phyloP scores from a whole-genome alignment of 2,797 vertebrate genomes.

The Lagorchestes hirsutus region DNA sequence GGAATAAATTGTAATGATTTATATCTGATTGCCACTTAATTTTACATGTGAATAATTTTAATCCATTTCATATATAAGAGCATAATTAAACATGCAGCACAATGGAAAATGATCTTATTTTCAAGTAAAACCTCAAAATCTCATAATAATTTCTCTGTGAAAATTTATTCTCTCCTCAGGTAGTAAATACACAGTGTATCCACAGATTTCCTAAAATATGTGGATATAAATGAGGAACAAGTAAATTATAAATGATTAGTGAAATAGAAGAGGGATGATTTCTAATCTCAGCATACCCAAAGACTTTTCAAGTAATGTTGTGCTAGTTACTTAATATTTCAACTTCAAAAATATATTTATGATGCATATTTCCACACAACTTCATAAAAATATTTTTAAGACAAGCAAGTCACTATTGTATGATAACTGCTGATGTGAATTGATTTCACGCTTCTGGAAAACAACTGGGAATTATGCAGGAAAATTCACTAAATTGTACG shows the following conservation, averaged over 20 bases:
- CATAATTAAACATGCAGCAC: constrained; percentile 27
- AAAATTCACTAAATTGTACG: background rate
- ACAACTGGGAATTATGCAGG: background rate
- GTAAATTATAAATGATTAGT: background rate
- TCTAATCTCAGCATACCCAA: background rate
- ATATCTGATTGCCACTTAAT: constrained; percentile 30
- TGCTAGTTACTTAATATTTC: background rate
- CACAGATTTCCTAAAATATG: background rate
- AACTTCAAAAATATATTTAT: background rate
- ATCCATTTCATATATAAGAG: constrained; percentile 42
- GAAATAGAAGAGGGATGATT: background rate
- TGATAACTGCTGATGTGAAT: background rate
- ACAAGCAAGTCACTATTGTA: background rate
- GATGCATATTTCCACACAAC: background rate
- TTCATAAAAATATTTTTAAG: too few species aligned
- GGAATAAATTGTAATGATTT: background rate
- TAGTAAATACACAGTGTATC: background rate
- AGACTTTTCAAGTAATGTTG: background rate
- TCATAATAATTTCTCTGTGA: constrained; percentile 9
- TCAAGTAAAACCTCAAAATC: constrained; percentile 41
- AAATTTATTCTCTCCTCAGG: background rate
- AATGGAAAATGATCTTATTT: constrained; percentile 3
- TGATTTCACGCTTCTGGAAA: background rate
- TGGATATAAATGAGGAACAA: background rate
- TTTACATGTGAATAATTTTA: constrained; percentile 24